phyloP scores from a whole-genome alignment of 2,113 vertebrate species.

The Philantomba maxwellii region DNA sequence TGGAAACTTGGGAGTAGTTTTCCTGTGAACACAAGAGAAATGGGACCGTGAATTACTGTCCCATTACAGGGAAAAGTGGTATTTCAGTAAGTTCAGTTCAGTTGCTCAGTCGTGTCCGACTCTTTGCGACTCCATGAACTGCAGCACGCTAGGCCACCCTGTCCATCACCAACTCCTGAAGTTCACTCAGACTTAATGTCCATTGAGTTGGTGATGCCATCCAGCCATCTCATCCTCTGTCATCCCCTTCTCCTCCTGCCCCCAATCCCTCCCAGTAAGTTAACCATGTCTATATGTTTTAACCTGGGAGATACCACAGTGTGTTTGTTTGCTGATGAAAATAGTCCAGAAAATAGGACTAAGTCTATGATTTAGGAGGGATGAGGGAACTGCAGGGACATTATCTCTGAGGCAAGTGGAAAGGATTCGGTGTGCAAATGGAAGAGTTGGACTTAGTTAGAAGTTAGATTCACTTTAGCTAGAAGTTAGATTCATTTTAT shows the following conservation, averaged over 20 bases:
- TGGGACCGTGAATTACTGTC: background rate
- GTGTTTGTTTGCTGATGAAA: background rate
- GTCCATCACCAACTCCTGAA: rapidly evolving
- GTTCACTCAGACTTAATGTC: no score
- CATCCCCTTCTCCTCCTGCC: rapidly evolving
- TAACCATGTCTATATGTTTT: background rate
- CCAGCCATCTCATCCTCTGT: no score
- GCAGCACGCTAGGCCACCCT: no score
- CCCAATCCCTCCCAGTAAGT: background rate
- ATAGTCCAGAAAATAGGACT: background rate
- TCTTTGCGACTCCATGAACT: no score
- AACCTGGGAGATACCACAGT: background rate
- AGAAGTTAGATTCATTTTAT: background rate
- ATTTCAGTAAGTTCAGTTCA: background rate
- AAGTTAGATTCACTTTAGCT: background rate
- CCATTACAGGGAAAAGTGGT: background rate
- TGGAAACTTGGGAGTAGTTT: background rate
- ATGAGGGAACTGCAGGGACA: background rate
- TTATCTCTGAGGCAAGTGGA: background rate
- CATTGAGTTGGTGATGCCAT: no score
- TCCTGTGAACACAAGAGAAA: background rate
- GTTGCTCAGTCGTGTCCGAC: no score
- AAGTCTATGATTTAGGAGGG: background rate
- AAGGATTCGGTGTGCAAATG: background rate
- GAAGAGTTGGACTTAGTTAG: background rate